Percentiles rank a stretch among this genome's conserved stretches.
These are phyloP conservation scores for Parnassius orleans DNA, from an alignment of 2,888 invertebrate genomes.

Conservation along the genomic window DNA sequence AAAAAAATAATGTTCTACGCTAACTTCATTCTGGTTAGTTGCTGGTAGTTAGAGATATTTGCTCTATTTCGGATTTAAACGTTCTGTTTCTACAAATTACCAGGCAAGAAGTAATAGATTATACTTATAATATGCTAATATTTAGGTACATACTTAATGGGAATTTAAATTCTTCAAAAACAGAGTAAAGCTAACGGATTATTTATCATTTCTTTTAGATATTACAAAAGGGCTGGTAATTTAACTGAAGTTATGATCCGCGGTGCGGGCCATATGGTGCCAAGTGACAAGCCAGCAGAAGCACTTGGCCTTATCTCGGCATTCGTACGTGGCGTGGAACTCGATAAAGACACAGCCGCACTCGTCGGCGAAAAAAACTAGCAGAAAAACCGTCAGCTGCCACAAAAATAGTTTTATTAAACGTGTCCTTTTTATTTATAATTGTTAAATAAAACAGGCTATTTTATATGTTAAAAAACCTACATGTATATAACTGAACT, in stretches of 20 bases:
- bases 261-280: conserved; percentile 85
- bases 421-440: conserved; percentile 19
- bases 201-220: conserved; percentile 54
- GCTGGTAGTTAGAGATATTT: too few relatives aligned
- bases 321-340: conserved; percentile 73
- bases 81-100: too few relatives aligned
- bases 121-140: too few relatives aligned
- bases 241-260: conserved; percentile 82
- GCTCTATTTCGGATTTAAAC: too few relatives aligned
- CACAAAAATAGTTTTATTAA: conserved; percentile 36
- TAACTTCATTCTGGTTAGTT: too few relatives aligned
- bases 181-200: not conserved
- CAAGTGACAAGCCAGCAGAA: conserved; percentile 82
- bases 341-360: conserved; percentile 57
- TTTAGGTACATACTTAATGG: too few relatives aligned
- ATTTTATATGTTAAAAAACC: conserved; percentile 8
- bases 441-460: conserved; percentile 15
- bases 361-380: conserved; percentile 60
- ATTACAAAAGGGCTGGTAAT: conserved; percentile 78
- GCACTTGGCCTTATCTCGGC: conserved; percentile 82
- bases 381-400: conserved; percentile 48
- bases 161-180: too few relatives aligned
- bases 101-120: too few relatives aligned
- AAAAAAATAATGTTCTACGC: too few relatives aligned
- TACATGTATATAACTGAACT: conserved; percentile 19